phyloP scores from a whole-genome alignment of 2,888 invertebrate species.

The Eudemis profundana region DNA sequence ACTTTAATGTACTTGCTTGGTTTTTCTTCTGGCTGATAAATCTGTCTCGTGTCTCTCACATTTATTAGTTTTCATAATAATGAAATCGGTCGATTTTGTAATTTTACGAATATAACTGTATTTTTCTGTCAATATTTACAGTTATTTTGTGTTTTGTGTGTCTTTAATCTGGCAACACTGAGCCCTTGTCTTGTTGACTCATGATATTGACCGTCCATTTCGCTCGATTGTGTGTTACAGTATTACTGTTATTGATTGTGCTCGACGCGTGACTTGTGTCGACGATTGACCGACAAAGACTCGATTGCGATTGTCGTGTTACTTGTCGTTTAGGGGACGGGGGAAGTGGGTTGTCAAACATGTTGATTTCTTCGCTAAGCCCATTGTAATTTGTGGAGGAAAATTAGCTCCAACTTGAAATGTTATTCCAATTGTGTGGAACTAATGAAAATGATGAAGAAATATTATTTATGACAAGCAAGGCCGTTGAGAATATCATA shows the following conservation, averaged over 20 bases:
- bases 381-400: slow-evolving; percentile 14
- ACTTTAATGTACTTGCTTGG: background rate
- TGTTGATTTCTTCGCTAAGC: slow-evolving; percentile 23
- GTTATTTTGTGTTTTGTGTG: background rate
- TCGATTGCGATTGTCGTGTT: slow-evolving; percentile 39
- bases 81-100: background rate
- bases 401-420: no score
- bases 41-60: no score
- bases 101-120: background rate
- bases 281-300: slow-evolving; percentile 60
- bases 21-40: no score
- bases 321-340: slow-evolving; percentile 14
- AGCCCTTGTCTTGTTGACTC: slow-evolving; percentile 70
- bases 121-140: background rate
- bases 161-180: slow-evolving; percentile 21
- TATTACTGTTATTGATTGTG: slow-evolving; percentile 84
- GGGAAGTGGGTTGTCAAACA: slow-evolving; percentile 29
- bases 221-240: slow-evolving; percentile 81
- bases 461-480: no score
- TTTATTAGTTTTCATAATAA: background rate
- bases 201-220: slow-evolving; percentile 81
- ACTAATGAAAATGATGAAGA: no score
- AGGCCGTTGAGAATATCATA: no score
- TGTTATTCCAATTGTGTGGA: no score
- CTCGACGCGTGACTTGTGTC: slow-evolving; percentile 81